Evolutionary conservation across 2,113 vertebrate genomes (phyloP).

Genomic region (Aldabrachelys gigantea): DNA sequence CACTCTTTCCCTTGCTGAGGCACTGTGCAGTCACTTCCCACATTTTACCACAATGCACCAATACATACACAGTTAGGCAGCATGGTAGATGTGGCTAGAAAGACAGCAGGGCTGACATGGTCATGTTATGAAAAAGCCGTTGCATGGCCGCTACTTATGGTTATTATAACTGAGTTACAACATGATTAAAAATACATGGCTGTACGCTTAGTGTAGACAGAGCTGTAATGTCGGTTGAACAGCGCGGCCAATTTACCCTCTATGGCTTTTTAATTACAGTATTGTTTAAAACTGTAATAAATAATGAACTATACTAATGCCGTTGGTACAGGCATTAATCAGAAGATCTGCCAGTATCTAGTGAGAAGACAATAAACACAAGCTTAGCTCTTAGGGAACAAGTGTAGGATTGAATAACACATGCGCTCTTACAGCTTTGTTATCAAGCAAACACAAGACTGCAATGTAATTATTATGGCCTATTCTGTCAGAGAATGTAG

Average conservation of each 20-base stretch:
- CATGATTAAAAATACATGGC: rapidly evolving
- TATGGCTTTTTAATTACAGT: not conserved
- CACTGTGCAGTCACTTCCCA: rapidly evolving
- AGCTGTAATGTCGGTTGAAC: not conserved
- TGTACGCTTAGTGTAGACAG: not conserved
- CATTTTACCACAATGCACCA: too few species aligned
- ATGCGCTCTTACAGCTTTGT: not conserved
- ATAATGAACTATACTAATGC: not conserved
- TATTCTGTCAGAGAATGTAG: not conserved
- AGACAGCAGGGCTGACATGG: not conserved
- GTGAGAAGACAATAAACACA: not conserved
- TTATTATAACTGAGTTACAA: not conserved
- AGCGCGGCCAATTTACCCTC: not conserved
- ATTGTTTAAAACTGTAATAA: not conserved
- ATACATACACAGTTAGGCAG: too few species aligned
- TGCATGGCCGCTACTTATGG: not conserved
- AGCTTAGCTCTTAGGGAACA: not conserved
- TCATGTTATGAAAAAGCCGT: not conserved
- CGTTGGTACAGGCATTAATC: not conserved
- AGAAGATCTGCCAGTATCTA: not conserved
- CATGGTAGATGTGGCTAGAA: not conserved
- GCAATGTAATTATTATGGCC: not conserved
- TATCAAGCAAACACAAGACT: not conserved
- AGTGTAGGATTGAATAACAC: not conserved
- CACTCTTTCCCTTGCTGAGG: not conserved